Conservation (phyloP, 2,888 invertebrate genomes). For the Spodoptera littoralis region DNA sequence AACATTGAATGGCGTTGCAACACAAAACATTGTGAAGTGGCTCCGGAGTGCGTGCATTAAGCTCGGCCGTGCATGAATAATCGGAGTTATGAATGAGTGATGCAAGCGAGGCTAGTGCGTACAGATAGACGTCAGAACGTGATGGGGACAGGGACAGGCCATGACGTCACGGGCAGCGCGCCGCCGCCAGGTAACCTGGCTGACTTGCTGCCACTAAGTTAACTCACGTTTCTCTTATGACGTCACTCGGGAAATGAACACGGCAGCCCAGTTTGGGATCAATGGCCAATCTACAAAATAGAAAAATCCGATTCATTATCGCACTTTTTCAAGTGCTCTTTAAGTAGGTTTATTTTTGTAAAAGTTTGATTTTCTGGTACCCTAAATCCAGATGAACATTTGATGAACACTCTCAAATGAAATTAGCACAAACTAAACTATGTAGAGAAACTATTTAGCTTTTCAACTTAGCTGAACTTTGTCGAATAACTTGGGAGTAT, state of each 20-base stretch:
- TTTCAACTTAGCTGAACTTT: constrained; percentile 20
- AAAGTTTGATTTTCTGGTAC: constrained; percentile 7
- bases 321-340: constrained; percentile 50
- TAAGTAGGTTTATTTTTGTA: constrained; percentile 10
- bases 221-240: constrained; percentile 87
- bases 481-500: constrained; percentile 11
- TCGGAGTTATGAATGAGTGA: constrained; percentile 41
- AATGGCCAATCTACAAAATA: constrained; percentile 89
- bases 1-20: constrained; percentile 35
- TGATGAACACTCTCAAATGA: constrained; percentile 21
- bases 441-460: constrained; percentile 26
- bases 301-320: constrained; percentile 78
- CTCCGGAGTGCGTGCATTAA: constrained; percentile 28
- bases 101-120: constrained; percentile 42
- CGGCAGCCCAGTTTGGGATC: constrained; percentile 87
- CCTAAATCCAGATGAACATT: background rate
- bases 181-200: constrained; percentile 64
- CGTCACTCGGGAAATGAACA: constrained; percentile 87
- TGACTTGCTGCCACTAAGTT: constrained; percentile 55
- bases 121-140: constrained; percentile 29
- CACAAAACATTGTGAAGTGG: constrained; percentile 35
- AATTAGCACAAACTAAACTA: constrained; percentile 22
- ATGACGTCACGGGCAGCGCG: constrained; percentile 72
- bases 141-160: constrained; percentile 56
- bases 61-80: constrained; percentile 41